A percentile compares a stretch with the other conserved stretches of the same genome.
phyloP scores from a whole-genome alignment of 2,797 vertebrate species.

The Chloroceryle inda region DNA sequence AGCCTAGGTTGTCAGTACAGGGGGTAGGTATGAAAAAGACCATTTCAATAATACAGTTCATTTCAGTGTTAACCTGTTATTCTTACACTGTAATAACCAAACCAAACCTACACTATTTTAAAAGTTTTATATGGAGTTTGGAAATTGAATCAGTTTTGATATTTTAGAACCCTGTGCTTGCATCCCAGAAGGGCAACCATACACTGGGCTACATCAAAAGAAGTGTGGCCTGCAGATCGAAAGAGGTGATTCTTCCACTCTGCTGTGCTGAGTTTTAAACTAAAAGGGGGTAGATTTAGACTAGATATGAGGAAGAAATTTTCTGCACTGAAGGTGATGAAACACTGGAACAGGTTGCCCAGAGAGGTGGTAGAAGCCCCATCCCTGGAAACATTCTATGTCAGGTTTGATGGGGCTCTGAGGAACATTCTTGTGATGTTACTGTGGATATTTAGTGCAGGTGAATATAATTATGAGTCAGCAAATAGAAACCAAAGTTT shows the following conservation, averaged over 20 bases:
- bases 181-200: neutral
- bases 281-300: neutral
- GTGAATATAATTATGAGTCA: neutral
- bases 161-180: neutral
- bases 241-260: neutral
- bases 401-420: neutral
- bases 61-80: neutral
- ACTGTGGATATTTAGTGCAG: neutral
- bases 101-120: neutral
- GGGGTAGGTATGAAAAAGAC: neutral
- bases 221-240: too few relatives aligned
- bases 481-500: neutral
- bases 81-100: neutral
- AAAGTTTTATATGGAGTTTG: neutral
- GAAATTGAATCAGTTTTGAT: neutral
- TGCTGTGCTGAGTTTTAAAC: neutral
- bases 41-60: neutral
- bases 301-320: neutral
- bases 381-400: neutral
- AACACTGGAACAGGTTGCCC: neutral
- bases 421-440: neutral
- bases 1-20: neutral
- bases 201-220: neutral
- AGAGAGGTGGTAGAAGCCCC: neutral
- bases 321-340: neutral